These are phyloP conservation scores for Boloria selene DNA, from an alignment of 2,888 invertebrate species.

Conservation along the genomic window DNA sequence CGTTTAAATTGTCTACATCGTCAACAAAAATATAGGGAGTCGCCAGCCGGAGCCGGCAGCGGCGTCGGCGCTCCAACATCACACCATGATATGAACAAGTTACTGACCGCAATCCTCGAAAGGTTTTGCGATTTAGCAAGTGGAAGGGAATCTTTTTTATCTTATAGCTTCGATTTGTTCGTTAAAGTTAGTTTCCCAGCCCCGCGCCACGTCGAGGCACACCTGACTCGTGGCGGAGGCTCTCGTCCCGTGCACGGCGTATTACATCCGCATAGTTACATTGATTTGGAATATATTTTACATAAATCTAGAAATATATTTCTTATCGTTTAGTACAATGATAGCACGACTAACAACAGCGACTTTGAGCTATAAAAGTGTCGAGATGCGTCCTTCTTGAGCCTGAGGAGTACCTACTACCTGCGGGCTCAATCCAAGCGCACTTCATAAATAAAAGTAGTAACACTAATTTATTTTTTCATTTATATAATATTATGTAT, in stretches of 20 bases:
- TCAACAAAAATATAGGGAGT: conserved; percentile 56
- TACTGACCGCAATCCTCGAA: conserved; percentile 25
- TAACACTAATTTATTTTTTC: conserved; percentile 1
- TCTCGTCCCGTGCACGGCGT: no score
- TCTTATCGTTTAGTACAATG: conserved; percentile 13
- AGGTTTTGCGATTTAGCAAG: no score
- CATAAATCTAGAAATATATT: conserved; percentile 18
- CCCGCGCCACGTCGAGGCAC: background rate
- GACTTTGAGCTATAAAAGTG: conserved; percentile 30
- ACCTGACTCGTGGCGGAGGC: no score
- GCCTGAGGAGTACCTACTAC: background rate
- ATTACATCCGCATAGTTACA: background rate
- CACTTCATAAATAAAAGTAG: background rate
- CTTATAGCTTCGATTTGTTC: background rate
- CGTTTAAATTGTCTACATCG: conserved; percentile 46
- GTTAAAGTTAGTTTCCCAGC: background rate
- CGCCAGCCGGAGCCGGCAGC: background rate
- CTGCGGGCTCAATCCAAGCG: no score
- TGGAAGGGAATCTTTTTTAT: no score
- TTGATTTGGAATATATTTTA: background rate
- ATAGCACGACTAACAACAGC: conserved; percentile 22
- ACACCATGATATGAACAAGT: conserved; percentile 76
- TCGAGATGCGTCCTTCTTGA: background rate
- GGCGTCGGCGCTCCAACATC: conserved; percentile 47
- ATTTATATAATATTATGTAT: background rate